Evolutionary conservation across 2,888 invertebrate species (phyloP).

Genomic region (Marronus borbonicus): DNA sequence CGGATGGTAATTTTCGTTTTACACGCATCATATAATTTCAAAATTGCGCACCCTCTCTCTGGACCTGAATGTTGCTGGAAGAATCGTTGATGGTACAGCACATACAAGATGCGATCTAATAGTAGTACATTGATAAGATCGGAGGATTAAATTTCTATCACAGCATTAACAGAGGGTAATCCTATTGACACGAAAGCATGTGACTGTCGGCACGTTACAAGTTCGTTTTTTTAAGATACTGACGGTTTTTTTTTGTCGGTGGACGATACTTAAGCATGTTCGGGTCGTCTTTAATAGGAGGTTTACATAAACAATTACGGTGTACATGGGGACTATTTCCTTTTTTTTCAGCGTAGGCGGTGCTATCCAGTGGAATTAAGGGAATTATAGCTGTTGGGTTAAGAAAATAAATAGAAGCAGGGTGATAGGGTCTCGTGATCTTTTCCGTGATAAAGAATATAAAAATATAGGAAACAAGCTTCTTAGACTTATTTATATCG

Average conservation of each 20-base stretch:
- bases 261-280: slow-evolving; percentile 48
- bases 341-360: slow-evolving; percentile 53
- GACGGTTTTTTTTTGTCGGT: slow-evolving; percentile 50
- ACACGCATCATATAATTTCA: slow-evolving; percentile 56
- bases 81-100: slow-evolving; percentile 6
- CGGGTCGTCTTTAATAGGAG: slow-evolving; percentile 50
- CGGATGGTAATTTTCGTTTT: slow-evolving; percentile 56
- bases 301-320: slow-evolving; percentile 51
- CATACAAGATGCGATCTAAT: slow-evolving; percentile 37
- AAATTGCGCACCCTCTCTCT: slow-evolving; percentile 34
- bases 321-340: slow-evolving; percentile 44
- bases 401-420: slow-evolving; percentile 56
- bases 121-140: slow-evolving; percentile 34
- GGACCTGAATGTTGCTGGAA: background rate
- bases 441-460: background rate
- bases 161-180: slow-evolving; percentile 61
- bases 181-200: slow-evolving; percentile 64
- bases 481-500: no score
- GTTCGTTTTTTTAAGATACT: slow-evolving; percentile 51
- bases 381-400: slow-evolving; percentile 53
- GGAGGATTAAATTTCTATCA: slow-evolving; percentile 53
- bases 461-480: no score
- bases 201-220: slow-evolving; percentile 61
- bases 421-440: slow-evolving; percentile 14
- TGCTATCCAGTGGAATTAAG: slow-evolving; percentile 54